Evolutionary conservation across 2,113 vertebrate genomes (phyloP), one percentile per base, ranked within the genome.

Genomic region (Capreolus pygargus): DNA sequence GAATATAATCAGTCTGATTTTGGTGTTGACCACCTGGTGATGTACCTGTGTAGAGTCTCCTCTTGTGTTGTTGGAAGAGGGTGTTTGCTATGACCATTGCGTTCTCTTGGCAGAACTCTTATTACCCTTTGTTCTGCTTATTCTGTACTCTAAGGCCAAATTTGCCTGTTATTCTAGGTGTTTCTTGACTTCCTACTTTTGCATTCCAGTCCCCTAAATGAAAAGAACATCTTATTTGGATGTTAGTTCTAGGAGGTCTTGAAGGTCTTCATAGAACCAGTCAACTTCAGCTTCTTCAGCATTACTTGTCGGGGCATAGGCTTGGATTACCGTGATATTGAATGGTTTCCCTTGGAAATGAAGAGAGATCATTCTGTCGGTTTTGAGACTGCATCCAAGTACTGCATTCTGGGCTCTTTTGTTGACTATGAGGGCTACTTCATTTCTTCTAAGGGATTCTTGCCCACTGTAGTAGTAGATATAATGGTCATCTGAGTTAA

Each of bases 11-110:
- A 67, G 16, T 36, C 10, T 67, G 33, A 67, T 67, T 67, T 39
- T 0, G 0, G 19, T 36, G 19, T 23, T 70, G 67, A 39, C n/a
- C 67, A 39, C 1, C n/a, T 39, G 19, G 19, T 70, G n/a, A 39
- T 39, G 10, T 39, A n/a, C 67, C 23, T 6, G 5, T 23, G 10
- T 39, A 70, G 67, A 39, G 67, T 39, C n/a, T 39, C 36, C 19
- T 39, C n/a, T 39, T 70, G 67, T 70, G 67, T 23, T 39, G 19
- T 39, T 70, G 67, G 10, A 67, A 67, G 19, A 70, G n/a, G 1
- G 64, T 70, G n/a, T 70, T 70, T 70, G 9, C 17, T 70, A 36
- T 70, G n/a, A 36, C n/a, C n/a, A 70, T 4, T 36, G 2, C 4
- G 2, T 36, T 70, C 19, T 3, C 67, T 39, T 39, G 19, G 67